Evolutionary conservation across 2,888 invertebrate species (phyloP).

Genomic region (Drosophila eohydei): DNA sequence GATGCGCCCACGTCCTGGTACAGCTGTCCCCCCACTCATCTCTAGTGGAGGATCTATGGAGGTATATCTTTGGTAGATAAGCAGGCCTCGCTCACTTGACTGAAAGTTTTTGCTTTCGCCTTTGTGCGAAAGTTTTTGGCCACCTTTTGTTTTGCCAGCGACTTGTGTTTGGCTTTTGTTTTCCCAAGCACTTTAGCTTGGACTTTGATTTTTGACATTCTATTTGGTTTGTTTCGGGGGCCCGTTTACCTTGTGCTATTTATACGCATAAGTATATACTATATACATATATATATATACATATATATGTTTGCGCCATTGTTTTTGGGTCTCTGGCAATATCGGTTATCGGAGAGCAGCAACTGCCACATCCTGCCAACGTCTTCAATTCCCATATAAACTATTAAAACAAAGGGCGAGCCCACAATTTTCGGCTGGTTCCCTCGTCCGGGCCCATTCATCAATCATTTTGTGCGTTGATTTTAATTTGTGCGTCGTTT

Average conservation of each 20-base stretch:
- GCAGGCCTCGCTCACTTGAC: constrained; percentile 55
- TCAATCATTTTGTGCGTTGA: constrained; percentile 78
- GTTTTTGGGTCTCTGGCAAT: constrained; percentile 28
- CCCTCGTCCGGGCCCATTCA: constrained; percentile 55
- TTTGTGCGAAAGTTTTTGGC: constrained; percentile 64
- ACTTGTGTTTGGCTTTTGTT: constrained; percentile 74
- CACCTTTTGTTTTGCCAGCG: constrained; percentile 68
- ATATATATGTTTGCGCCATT: constrained; percentile 28
- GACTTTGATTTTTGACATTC: constrained; percentile 81
- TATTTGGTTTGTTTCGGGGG: constrained; percentile 56
- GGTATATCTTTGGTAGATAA: constrained; percentile 62
- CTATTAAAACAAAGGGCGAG: constrained; percentile 50
- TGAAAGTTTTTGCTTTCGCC: constrained; percentile 56
- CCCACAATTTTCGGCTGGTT: constrained; percentile 10
- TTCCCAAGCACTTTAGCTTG: constrained; percentile 64
- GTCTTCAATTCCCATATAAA: constrained; percentile 45
- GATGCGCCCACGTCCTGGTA: constrained; percentile 50
- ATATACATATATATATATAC: constrained; percentile 19
- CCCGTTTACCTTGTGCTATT: constrained; percentile 67
- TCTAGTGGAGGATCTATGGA: constrained; percentile 17
- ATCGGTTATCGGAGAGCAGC: constrained; percentile 49
- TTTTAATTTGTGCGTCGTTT: constrained; percentile 76
- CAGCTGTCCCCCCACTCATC: neutral
- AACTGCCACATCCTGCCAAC: constrained; percentile 16
- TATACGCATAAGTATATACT: constrained; percentile 41